Evolutionary conservation across 1,140 invertebrate genomes (phyloP).

Genomic region (Tetragnatha versicolor): DNA sequence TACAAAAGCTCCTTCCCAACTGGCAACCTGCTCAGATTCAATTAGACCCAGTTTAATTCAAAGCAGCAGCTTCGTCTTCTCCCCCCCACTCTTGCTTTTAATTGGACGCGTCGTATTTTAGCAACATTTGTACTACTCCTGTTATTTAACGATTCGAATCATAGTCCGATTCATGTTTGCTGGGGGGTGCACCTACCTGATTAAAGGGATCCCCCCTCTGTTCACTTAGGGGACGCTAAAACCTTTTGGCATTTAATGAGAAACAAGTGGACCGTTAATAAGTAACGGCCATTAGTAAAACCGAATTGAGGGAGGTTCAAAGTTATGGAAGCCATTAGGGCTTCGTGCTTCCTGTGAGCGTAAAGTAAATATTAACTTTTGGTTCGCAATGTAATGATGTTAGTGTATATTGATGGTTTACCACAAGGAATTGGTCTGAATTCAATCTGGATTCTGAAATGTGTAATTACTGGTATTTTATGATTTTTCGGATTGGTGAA

Average conservation of each 20-base stretch:
- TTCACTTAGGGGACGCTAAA: too few relatives aligned
- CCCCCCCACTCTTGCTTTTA: not conserved
- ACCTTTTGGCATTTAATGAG: conserved; percentile 5
- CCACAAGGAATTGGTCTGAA: too few relatives aligned
- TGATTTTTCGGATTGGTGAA: too few relatives aligned
- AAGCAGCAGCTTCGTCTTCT: too few relatives aligned
- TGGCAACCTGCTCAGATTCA: too few relatives aligned
- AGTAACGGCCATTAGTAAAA: not conserved
- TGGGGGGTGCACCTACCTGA: not conserved
- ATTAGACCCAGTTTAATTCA: too few relatives aligned
- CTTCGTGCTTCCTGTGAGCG: not conserved
- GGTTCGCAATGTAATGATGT: not conserved
- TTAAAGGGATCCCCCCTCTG: not conserved
- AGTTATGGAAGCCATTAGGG: not conserved
- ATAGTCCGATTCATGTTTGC: not conserved
- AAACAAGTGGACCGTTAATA: not conserved
- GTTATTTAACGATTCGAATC: not conserved
- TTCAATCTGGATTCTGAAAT: not conserved
- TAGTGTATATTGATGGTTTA: not conserved
- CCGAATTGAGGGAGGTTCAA: not conserved
- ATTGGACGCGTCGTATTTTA: not conserved
- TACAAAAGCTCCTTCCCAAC: too few relatives aligned
- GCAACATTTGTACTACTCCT: conserved; percentile 3
- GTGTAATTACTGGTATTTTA: not conserved
- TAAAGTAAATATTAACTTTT: not conserved